A percentile compares a stretch with the other conserved stretches of the same genome.
These are phyloP conservation scores for Macrochelys suwanniensis DNA, from an alignment of 2,797 vertebrate genomes.

Conservation along the genomic window DNA sequence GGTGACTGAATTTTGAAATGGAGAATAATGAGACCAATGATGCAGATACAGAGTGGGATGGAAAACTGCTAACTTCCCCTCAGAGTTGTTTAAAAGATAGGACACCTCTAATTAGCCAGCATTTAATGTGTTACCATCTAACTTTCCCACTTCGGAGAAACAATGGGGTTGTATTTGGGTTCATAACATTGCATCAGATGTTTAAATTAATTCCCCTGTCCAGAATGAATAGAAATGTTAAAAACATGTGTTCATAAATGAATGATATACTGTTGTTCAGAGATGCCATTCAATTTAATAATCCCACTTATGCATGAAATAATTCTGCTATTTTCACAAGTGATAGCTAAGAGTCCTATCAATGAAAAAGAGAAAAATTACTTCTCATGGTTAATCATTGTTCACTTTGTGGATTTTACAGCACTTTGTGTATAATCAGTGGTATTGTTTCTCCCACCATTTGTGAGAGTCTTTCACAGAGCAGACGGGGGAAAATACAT, in stretches of 20 bases:
- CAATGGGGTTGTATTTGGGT: not conserved
- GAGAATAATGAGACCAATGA: not conserved
- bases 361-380: not conserved
- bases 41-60: not conserved
- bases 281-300: slow-evolving; percentile 7
- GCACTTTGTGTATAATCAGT: not conserved
- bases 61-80: not conserved
- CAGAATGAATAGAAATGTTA: not conserved
- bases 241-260: not conserved
- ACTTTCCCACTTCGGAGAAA: not conserved
- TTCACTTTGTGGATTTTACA: not conserved
- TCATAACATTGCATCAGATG: not conserved
- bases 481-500: not conserved
- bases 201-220: not conserved
- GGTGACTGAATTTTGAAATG: not conserved
- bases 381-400: not conserved
- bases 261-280: not conserved
- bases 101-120: not conserved
- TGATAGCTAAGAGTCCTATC: slow-evolving; percentile 30
- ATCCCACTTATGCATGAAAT: slow-evolving; percentile 17
- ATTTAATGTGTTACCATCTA: not conserved
- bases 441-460: not conserved
- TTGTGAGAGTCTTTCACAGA: slow-evolving; percentile 2
- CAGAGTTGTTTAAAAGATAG: not conserved
- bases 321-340: not conserved